Base-by-base conservation (phyloP, 2,888 invertebrate genomes). In the Protodeltote pygarga region DNA sequence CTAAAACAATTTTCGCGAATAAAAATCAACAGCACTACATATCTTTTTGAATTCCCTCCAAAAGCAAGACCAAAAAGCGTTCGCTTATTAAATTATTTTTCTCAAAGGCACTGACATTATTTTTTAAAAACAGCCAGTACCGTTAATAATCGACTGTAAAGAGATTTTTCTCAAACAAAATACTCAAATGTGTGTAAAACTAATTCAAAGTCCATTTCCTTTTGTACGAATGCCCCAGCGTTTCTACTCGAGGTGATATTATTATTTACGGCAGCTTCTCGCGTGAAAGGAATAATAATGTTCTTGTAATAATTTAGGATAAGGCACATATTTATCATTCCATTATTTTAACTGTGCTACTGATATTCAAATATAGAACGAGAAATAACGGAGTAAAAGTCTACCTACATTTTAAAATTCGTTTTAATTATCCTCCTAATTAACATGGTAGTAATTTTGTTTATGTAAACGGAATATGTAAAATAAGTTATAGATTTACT, bases 281-380 rank as follows among this genome's bases (percentile, higher is more conserved):
- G 46, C 59, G 68, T 59, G 68, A 34, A 27, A 44, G 46, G 65
- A 65, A 65, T 65, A 54, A 52, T 65, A 67, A 65, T 63, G 51
- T 54, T 16, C 32, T 39, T 44, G 42, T 63, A 59, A 55, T 55
- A 62, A 62, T 62, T 58, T 62, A 41, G 37, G 28, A 28, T 37
- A 38, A 27, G 39, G 37, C 35, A 55, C 57, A 59, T 31, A 31
- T 59, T 62, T 55, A 55, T 55, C 28, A 42, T 38, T 24, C 25
- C 16, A 21, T 23, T 62, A 44, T 49, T 55, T 58, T 19, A 40
- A 58, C 31, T 32, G 19, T 44, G 46, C 15, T 21, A 34, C n/a
- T n/a, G 37, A 13, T 34, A 29, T 21, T 6, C 4, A 14, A 23
- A n/a, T 37, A 34, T 27, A 37, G 5, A 21, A 17, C 16, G 10